Base-by-base conservation (phyloP, 2,888 invertebrate genomes). In the Cremastobaeus sp. region DNA sequence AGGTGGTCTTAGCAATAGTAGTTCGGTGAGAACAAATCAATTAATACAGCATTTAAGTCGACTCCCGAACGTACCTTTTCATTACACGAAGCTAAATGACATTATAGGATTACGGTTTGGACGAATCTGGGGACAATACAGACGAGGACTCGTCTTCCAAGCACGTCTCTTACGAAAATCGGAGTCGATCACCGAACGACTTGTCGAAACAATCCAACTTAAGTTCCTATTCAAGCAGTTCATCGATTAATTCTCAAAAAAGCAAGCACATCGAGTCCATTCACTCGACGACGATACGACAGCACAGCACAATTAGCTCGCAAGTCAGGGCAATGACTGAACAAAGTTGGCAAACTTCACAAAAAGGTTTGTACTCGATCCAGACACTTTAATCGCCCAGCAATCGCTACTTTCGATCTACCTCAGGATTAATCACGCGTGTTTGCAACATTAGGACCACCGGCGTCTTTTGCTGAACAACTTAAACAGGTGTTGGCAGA, bases 401-500 rank as follows among this genome's bases (percentile, higher is more conserved):
- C n/a, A 32, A 6, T 32, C 5, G n/a, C n/a, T n/a, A n/a, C n/a
- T n/a, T n/a, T n/a, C n/a, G n/a, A n/a, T n/a, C n/a, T n/a, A n/a
- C n/a, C n/a, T n/a, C n/a, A n/a, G n/a, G n/a, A 35, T 35, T 2
- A 35, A 35, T 1, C 4, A 9, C n/a, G 3, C 3, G 4, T 34
- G 5, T 28, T 15, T 50, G 12, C 1, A 3, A 55, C 30, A 41
- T 89, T 90, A 76, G 93, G 92, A 82, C 94, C 94, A 68, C 93
- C 94, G 50, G 91, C 94, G 77, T 94, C 94, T 64, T 90, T 95
- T 78, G 95, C 95, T 14, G 95, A 95, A 88, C 95, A 96, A 88
- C 90, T 96, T 81, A 95, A 95, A 89, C 94, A 94, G 88, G 95
- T 95, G 81, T 89, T 96, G 82, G 94, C 95, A 71, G 95, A 96